These are phyloP conservation scores for Tyto alba DNA, from an alignment of 2,113 vertebrate species.

Conservation along the genomic window DNA sequence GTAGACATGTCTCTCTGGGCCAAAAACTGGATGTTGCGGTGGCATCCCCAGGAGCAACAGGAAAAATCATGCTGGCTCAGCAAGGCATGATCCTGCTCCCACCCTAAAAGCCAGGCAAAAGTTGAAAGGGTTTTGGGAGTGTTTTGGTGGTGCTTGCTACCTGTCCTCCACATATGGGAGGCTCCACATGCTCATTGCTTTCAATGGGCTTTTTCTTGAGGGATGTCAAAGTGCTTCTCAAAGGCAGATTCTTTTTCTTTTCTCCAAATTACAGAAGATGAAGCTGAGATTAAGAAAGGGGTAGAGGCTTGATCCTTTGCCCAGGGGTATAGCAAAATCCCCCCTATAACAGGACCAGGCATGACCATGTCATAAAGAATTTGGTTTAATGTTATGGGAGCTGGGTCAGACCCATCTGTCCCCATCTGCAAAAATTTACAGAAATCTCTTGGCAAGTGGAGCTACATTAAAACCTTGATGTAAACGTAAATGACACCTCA, in stretches of 20 bases:
- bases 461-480: background rate
- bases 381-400: background rate
- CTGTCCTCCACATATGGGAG: rapidly evolving
- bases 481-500: background rate
- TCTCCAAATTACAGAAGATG: background rate
- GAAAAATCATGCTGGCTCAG: background rate
- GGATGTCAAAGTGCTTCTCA: background rate
- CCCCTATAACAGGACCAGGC: background rate
- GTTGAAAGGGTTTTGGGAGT: background rate
- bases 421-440: background rate
- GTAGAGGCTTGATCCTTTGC: background rate
- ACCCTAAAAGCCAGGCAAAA: background rate
- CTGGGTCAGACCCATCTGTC: background rate
- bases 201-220: background rate
- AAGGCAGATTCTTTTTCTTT: background rate
- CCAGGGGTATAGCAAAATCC: background rate
- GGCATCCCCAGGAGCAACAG: background rate
- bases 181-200: background rate
- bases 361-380: background rate
- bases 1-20: background rate
- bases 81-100: background rate
- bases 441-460: background rate
- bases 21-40: background rate
- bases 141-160: background rate
- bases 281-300: background rate